Percentiles rank a stretch among this genome's conserved stretches.
Evolutionary conservation across 2,797 vertebrate genomes (phyloP).

Genomic region (Spheniscus humboldti): DNA sequence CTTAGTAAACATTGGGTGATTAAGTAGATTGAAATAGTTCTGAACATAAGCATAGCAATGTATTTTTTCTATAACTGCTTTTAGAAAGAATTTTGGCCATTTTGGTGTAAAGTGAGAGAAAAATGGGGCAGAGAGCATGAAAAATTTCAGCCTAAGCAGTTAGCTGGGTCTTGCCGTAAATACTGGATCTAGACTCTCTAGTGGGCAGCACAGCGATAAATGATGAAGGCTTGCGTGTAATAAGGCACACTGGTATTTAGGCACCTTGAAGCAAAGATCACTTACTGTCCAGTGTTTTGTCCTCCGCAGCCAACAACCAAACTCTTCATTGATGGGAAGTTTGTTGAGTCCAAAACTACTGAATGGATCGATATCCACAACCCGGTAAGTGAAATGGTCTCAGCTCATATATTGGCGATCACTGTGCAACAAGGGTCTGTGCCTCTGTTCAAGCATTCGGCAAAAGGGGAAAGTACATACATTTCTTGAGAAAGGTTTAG

Average conservation of each 20-base stretch:
- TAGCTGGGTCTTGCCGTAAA: neutral
- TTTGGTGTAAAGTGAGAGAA: neutral
- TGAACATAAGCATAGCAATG: neutral
- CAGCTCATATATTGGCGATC: neutral
- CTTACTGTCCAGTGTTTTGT: neutral
- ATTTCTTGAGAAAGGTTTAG: neutral
- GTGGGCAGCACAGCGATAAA: neutral
- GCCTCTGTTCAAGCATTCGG: neutral
- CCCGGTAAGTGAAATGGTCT: constrained; percentile 81
- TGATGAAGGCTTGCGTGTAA: neutral
- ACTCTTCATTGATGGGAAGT: constrained; percentile 97
- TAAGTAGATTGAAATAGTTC: neutral
- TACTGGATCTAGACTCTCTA: neutral
- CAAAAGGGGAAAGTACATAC: neutral
- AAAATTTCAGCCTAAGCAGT: neutral
- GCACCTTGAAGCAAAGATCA: neutral
- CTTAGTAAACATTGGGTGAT: neutral
- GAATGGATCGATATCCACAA: constrained; percentile 97
- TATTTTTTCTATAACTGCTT: neutral
- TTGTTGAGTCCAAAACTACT: constrained; percentile 90
- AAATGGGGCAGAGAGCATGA: neutral
- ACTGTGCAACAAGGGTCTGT: neutral
- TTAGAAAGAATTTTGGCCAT: neutral
- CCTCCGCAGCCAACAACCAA: constrained; percentile 88
- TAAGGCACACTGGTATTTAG: neutral